Base-by-base conservation (phyloP, 2,888 invertebrate species). In the Andrena fulva region DNA sequence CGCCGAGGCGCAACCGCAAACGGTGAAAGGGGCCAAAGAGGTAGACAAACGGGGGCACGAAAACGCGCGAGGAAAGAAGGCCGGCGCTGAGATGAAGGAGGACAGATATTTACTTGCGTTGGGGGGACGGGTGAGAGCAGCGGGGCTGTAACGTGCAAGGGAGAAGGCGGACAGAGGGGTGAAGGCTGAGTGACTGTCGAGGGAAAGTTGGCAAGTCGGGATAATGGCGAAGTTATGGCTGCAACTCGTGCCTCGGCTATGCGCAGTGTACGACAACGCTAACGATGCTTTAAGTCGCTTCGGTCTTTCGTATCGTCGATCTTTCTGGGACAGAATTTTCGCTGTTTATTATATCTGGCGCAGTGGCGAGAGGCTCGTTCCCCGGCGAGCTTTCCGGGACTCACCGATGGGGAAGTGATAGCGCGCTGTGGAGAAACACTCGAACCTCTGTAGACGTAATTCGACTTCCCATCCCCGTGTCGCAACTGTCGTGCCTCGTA, bases 141-240 rank as follows among this genome's bases (percentile, higher is more conserved):
- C 16, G 52, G 31, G 12, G 52, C n/a, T 60, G 33, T 33, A 7
- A 20, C 33, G 8, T 16, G 27, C 12, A 24, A 35, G 20, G n/a
- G 67, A 72, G 27, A 24, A 52, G n/a, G 3, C 29, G n/a, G 24
- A 56, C 54, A 74, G 56, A 64, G 8, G 66, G 35, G 12, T 33
- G 63, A 69, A 60, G 66, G 20, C 54, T 42, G 77, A 83, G 63
- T 62, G 80, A 80, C 80, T 72, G 82, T 63, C 62, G 77, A 64
- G 77, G 69, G 62, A 86, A 92, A 92, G 89, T 91, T 91, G 88
- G 88, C 89, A 92, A 93, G 91, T 92, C 90, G 91, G 91, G 91
- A 91, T 93, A 93, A 93, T 93, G 92, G 91, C 85, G 84, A 92
- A 92, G 92, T 93, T 93, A 92, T 93, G 90, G 88, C 87, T 89